These are phyloP conservation scores for Enteromius argenteus DNA, from an alignment of 2,797 vertebrate species.

Conservation along the genomic window DNA sequence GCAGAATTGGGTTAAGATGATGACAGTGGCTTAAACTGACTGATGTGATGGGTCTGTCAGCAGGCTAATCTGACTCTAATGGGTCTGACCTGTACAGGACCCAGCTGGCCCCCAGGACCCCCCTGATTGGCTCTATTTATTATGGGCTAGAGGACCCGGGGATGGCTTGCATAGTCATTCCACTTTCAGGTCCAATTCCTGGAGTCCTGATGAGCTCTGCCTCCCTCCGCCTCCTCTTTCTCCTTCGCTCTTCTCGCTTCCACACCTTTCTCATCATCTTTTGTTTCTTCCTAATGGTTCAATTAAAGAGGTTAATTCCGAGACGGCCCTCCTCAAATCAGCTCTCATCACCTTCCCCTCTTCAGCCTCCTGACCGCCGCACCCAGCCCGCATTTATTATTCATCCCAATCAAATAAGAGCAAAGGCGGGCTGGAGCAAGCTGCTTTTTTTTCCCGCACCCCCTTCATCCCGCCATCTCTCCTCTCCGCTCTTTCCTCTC, in stretches of 20 bases:
- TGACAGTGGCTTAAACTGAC: slow-evolving; percentile 74
- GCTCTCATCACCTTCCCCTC: slow-evolving; percentile 75
- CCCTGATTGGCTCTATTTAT: slow-evolving; percentile 84
- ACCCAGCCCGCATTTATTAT: slow-evolving; percentile 89
- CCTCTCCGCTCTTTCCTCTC: slow-evolving; percentile 68
- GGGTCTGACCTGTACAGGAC: slow-evolving; percentile 83
- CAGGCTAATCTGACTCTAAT: slow-evolving; percentile 83
- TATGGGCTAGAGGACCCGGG: slow-evolving; percentile 68
- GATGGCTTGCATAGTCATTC: slow-evolving; percentile 76
- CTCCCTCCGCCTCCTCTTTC: slow-evolving; percentile 49
- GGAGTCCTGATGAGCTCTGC: slow-evolving; percentile 74
- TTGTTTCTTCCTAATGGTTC: slow-evolving; percentile 83
- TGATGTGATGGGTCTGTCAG: slow-evolving; percentile 77
- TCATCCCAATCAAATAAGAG: slow-evolving; percentile 96
- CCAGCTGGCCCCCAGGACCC: slow-evolving; percentile 80
- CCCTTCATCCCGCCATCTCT: slow-evolving; percentile 60
- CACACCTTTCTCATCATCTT: slow-evolving; percentile 66
- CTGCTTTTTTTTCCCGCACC: slow-evolving; percentile 78
- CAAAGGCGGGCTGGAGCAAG: slow-evolving; percentile 92
- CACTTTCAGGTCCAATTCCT: slow-evolving; percentile 74
- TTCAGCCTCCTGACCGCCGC: slow-evolving; percentile 59
- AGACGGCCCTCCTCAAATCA: slow-evolving; percentile 75
- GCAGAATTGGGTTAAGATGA: slow-evolving; percentile 77
- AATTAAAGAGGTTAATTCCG: slow-evolving; percentile 85
- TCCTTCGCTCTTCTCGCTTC: slow-evolving; percentile 35